phyloP scores from a whole-genome alignment of 2,797 vertebrate species.

The Coracias cyanogaster region DNA sequence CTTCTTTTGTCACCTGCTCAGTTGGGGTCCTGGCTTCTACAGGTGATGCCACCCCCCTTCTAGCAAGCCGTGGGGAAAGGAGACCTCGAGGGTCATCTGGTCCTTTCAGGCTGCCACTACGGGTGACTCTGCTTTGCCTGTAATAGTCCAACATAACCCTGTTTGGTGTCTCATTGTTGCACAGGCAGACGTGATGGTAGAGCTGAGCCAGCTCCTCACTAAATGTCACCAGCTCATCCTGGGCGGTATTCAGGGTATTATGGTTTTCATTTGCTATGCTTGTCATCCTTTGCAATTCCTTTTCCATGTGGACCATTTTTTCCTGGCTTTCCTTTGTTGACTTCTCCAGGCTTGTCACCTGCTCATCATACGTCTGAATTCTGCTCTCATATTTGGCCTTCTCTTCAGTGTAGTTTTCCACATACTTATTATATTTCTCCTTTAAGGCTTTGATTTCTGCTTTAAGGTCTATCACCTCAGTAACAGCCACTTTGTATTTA shows the following conservation, averaged over 20 bases:
- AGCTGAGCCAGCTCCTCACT: conserved; percentile 98
- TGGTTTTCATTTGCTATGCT: conserved; percentile 90
- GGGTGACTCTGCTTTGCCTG: conserved; percentile 92
- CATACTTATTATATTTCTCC: conserved; percentile 94
- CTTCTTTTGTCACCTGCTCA: conserved; percentile 88
- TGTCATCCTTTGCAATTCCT: conserved; percentile 86
- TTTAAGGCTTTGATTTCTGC: conserved; percentile 97
- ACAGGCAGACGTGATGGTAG: conserved; percentile 97
- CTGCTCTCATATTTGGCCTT: conserved; percentile 86
- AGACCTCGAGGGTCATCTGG: conserved; percentile 91
- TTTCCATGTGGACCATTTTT: conserved; percentile 87
- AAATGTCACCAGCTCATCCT: conserved; percentile 96
- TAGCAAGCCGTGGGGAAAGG: conserved; percentile 90
- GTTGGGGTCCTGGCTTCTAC: conserved; percentile 81
- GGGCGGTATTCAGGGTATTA: conserved; percentile 91
- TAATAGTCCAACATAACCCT: conserved; percentile 99
- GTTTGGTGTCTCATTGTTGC: conserved; percentile 98
- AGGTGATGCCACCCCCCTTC: conserved; percentile 86
- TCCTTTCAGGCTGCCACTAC: conserved; percentile 93
- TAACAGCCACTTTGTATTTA: conserved; percentile 97
- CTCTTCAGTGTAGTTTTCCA: conserved; percentile 90
- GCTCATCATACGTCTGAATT: conserved; percentile 85
- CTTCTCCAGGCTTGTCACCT: conserved; percentile 88
- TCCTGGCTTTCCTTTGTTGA: conserved; percentile 87
- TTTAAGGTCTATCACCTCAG: conserved; percentile 97